phyloP scores from a whole-genome alignment of 1,140 invertebrate genomes.

The Stegodyphus mimosarum region DNA sequence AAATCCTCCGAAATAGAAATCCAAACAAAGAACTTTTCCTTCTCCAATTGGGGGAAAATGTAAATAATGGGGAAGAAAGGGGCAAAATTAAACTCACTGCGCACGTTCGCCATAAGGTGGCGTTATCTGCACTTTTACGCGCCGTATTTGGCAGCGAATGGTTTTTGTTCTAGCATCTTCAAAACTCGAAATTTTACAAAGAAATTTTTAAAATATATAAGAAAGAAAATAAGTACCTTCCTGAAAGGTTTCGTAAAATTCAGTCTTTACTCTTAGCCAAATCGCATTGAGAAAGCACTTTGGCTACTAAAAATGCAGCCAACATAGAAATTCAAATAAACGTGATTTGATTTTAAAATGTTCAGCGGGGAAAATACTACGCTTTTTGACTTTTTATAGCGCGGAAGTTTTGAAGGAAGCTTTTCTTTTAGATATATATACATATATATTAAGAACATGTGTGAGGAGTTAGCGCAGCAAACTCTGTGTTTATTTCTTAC shows the following conservation, averaged over 20 bases:
- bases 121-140: too few species aligned
- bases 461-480: background rate
- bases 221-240: constrained; percentile 24
- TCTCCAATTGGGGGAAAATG: too few species aligned
- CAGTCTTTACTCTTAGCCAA: constrained; percentile 50
- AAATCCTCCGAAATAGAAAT: too few species aligned
- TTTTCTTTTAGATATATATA: constrained; percentile 1
- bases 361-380: constrained; percentile 43
- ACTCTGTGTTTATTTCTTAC: too few species aligned
- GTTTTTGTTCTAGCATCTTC: too few species aligned
- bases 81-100: too few species aligned
- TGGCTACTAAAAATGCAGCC: constrained; percentile 48
- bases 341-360: constrained; percentile 58
- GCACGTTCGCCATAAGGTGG: too few species aligned
- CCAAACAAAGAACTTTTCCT: too few species aligned
- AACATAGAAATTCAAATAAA: constrained; percentile 56
- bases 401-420: background rate
- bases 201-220: constrained; percentile 1
- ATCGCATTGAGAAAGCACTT: constrained; percentile 52
- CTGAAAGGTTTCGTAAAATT: constrained; percentile 48
- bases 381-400: constrained; percentile 8
- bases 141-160: too few species aligned
- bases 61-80: too few species aligned
- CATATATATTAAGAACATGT: background rate
- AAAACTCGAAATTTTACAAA: too few species aligned